phyloP scores from a whole-genome alignment of 2,888 invertebrate genomes.

The Anthophora plumipes region DNA sequence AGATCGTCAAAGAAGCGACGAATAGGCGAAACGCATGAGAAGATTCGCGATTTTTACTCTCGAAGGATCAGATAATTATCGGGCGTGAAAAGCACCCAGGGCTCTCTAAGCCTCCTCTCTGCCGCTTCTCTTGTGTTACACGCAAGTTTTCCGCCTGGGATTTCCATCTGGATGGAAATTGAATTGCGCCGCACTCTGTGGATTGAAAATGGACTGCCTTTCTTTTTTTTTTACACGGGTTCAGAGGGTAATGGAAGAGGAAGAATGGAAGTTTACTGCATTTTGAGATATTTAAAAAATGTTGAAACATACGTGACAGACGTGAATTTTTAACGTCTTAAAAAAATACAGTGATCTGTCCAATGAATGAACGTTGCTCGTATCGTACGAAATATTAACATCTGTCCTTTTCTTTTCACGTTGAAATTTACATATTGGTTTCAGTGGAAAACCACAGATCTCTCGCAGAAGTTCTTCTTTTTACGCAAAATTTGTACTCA shows the following conservation, averaged over 20 bases:
- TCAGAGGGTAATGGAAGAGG: constrained; percentile 5
- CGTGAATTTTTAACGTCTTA: neutral
- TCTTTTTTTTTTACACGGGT: neutral
- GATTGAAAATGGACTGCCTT: constrained; percentile 13
- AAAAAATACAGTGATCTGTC: no score
- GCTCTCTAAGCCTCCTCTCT: neutral
- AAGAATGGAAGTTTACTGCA: neutral
- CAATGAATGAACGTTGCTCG: no score
- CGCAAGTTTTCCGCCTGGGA: constrained; percentile 13
- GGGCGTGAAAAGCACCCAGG: constrained; percentile 12
- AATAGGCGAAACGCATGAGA: no score
- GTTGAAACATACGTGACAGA: no score
- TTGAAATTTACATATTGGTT: no score
- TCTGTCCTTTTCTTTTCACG: no score
- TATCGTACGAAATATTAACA: no score
- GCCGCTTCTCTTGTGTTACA: neutral
- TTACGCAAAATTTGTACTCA: no score
- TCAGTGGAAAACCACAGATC: no score
- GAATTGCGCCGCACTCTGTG: constrained; percentile 33
- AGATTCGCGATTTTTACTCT: no score
- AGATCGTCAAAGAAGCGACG: constrained; percentile 6
- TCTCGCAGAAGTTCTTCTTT: no score
- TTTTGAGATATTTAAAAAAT: no score
- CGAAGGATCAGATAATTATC: constrained; percentile 69
- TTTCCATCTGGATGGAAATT: constrained; percentile 36